Percentiles rank a stretch among this genome's conserved stretches.
phyloP scores from a whole-genome alignment of 2,888 invertebrate species.

The Drosophila subsilvestris region DNA sequence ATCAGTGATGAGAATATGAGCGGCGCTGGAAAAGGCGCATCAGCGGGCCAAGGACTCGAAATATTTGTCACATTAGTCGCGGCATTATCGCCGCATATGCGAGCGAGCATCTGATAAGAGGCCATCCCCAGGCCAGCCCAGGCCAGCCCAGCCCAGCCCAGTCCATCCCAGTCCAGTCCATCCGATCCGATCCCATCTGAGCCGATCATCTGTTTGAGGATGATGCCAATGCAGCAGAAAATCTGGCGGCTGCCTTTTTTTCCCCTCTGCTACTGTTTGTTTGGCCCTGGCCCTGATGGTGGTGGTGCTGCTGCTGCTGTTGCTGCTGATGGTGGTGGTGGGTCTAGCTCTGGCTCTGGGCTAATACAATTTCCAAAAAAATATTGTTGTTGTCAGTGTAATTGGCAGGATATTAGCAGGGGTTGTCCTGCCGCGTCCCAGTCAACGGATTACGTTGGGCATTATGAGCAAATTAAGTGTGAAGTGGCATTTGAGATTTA shows the following conservation, averaged over 20 bases:
- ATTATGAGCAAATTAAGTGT: constrained; percentile 82
- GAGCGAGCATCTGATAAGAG: constrained; percentile 66
- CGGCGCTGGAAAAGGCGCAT: constrained; percentile 62
- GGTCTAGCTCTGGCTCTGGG: constrained; percentile 2
- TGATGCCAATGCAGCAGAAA: constrained; percentile 64
- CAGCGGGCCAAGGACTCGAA: constrained; percentile 49
- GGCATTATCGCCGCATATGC: constrained; percentile 64
- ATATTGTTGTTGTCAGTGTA: constrained; percentile 75
- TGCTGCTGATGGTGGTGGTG: constrained; percentile 33
- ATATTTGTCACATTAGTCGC: constrained; percentile 75
- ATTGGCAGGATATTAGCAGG: constrained; percentile 74
- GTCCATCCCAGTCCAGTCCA: constrained; percentile 4
- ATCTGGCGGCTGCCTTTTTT: constrained; percentile 44
- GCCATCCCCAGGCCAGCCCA: not conserved
- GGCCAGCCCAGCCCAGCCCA: constrained; percentile 33
- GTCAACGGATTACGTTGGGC: constrained; percentile 75
- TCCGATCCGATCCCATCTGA: constrained; percentile 46
- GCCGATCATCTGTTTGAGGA: constrained; percentile 2
- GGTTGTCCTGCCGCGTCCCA: constrained; percentile 41
- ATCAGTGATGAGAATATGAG: constrained; percentile 75
- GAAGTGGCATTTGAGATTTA: constrained; percentile 80
- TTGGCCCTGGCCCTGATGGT: constrained; percentile 1
- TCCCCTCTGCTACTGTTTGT: constrained; percentile 9
- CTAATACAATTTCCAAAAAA: constrained; percentile 71
- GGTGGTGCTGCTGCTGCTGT: constrained; percentile 15